These are phyloP conservation scores for Manis javanica DNA, from an alignment of 2,797 vertebrate genomes.

Conservation along the genomic window DNA sequence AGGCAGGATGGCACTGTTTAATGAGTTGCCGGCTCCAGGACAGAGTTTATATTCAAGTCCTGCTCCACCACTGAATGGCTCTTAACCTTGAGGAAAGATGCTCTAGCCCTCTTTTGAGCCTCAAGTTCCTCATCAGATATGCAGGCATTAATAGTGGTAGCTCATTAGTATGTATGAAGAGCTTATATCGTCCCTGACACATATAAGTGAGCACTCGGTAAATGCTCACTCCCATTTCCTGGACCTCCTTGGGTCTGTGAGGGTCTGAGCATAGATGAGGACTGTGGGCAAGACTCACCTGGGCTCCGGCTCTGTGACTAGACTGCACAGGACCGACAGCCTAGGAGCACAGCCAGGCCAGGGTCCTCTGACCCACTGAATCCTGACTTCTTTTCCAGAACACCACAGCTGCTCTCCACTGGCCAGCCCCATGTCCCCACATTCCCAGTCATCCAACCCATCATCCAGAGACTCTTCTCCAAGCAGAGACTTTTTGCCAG, in stretches of 20 bases:
- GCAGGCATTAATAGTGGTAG: not conserved
- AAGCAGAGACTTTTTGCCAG: conserved; percentile 95
- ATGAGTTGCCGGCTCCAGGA: not conserved
- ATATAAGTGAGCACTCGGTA: not conserved
- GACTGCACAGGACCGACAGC: not conserved
- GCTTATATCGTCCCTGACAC: not conserved
- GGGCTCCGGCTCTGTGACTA: not conserved
- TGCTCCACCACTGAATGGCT: not conserved
- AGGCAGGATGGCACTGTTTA: not conserved
- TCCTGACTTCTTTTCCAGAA: conserved; percentile 87
- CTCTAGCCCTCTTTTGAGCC: not conserved
- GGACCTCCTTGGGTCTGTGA: not conserved
- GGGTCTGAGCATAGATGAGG: no score
- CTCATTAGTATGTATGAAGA: not conserved
- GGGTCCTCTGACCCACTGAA: not conserved
- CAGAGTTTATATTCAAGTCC: not conserved
- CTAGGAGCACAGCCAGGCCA: not conserved
- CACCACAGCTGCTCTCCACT: conserved; percentile 95
- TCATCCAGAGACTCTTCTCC: conserved; percentile 98
- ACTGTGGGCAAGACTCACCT: not conserved
- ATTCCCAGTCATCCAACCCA: conserved; percentile 97
- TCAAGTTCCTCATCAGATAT: conserved; percentile 34
- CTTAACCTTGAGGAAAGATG: conserved; percentile 37
- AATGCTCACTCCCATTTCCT: not conserved
- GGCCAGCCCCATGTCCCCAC: conserved; percentile 98